Percentiles rank a stretch among this genome's conserved stretches.
These are phyloP conservation scores for Pseudobourletiella spinata DNA, from an alignment of 1,140 invertebrate genomes.

Conservation along the genomic window DNA sequence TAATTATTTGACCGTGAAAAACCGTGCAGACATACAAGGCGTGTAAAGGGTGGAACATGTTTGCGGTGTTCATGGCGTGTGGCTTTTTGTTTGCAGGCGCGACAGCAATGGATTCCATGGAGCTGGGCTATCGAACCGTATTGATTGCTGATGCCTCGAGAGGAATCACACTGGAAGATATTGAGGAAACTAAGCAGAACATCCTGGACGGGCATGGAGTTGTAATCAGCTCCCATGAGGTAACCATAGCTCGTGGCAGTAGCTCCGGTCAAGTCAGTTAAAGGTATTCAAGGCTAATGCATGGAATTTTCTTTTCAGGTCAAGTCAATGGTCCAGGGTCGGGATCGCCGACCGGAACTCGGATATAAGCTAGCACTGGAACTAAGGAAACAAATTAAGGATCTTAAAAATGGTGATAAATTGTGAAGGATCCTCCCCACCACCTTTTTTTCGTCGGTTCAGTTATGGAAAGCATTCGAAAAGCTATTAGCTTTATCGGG, in stretches of 20 bases:
- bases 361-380: slow-evolving; percentile 79
- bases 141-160: slow-evolving; percentile 83
- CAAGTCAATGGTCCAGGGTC: slow-evolving; percentile 71
- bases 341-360: slow-evolving; percentile 72
- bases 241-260: too few species aligned
- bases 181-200: slow-evolving; percentile 67
- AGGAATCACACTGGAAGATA: slow-evolving; percentile 74
- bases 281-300: too few species aligned
- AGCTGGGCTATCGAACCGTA: slow-evolving; percentile 80
- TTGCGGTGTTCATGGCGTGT: too few species aligned
- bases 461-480: too few species aligned
- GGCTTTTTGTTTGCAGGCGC: slow-evolving; percentile 54
- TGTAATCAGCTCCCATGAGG: slow-evolving; percentile 63
- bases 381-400: slow-evolving; percentile 50
- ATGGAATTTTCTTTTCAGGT: too few species aligned
- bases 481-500: neutral
- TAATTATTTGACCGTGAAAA: too few species aligned
- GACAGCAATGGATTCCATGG: slow-evolving; percentile 74
- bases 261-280: too few species aligned
- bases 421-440: too few species aligned
- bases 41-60: too few species aligned
- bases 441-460: too few species aligned
- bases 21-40: too few species aligned
- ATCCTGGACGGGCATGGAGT: slow-evolving; percentile 65
- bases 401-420: neutral